Evolutionary conservation across 23 tunicate genomes (phyloP), one percentile per base, ranked within the genome.

Genomic region (Halocynthia roretzi): DNA sequence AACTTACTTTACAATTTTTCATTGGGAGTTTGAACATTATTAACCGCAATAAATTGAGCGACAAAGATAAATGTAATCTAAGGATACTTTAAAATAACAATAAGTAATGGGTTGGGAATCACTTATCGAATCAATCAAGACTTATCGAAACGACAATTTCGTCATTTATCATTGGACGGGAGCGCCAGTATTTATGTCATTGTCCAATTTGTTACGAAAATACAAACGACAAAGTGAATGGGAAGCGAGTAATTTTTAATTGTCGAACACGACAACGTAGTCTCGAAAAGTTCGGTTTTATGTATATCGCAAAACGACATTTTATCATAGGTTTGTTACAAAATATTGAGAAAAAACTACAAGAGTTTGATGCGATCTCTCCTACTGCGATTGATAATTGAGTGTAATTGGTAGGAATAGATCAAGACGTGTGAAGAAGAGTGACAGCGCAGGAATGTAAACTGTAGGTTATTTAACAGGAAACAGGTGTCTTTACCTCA

Each of bases 91-190:
- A 31, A 0, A 31, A 31, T 31, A 31, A 31, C 44, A 31, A 31
- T 31, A 31, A 4, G 44, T 31, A 31, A 31, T 31, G 44, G 44
- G 44, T 31, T 4, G 44, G 44, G 44, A 31, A 31, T 31, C 44
- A 31, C 44, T 31, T n/a, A n/a, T n/a, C n/a, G 44, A 31, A 31
- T 31, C 4, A 0, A 31, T 31, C 2, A 31, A 31, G 44, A 31
- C 44, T 31, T 31, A 31, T 31, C 44, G 44, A 31, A 31, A 31
- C 15, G 21, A 67, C 18, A 67, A 48, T 67, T 40, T 67, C 71
- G 71, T 67, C 71, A 67, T 67, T 10, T 67, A 67, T 67, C 21
- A 11, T 67, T 67, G 22, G 71, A 67, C 71, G 71, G 23, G 71
- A 67, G 44, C 44, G 44, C 44, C 44, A 31, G 44, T 31, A 31